phyloP scores from a whole-genome alignment of 2,888 invertebrate species.

The Diaphora mendica region DNA sequence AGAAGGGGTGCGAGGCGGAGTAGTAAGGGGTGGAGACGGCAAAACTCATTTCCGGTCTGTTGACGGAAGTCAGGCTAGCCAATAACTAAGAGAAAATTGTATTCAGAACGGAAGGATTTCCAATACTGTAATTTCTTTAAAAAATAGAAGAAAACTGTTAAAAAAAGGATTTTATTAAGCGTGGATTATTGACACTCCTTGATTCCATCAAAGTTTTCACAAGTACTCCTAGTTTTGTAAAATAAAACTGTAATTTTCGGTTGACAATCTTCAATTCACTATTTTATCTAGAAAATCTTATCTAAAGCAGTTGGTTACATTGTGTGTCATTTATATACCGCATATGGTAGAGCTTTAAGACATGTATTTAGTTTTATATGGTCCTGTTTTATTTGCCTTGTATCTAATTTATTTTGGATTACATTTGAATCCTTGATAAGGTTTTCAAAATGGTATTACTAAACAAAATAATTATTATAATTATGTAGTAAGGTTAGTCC shows the following conservation, averaged over 20 bases:
- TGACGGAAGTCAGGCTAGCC: slow-evolving; percentile 75
- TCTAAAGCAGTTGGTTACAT: slow-evolving; percentile 66
- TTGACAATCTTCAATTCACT: slow-evolving; percentile 52
- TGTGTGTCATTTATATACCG: slow-evolving; percentile 74
- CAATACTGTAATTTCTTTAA: slow-evolving; percentile 67
- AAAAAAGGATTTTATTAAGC: no score
- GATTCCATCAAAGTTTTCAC: slow-evolving; percentile 71
- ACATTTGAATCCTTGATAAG: slow-evolving; percentile 61
- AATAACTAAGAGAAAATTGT: slow-evolving; percentile 78
- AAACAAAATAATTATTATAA: slow-evolving; percentile 33
- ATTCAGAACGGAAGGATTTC: slow-evolving; percentile 71
- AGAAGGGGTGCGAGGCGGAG: slow-evolving; percentile 51
- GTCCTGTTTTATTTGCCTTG: slow-evolving; percentile 37
- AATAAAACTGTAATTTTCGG: slow-evolving; percentile 72
- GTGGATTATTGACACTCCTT: slow-evolving; percentile 58
- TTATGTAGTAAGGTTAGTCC: no score
- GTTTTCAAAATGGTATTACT: neutral
- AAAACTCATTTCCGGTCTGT: slow-evolving; percentile 83
- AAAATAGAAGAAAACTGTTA: neutral
- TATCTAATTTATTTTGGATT: slow-evolving; percentile 60
- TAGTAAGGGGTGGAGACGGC: slow-evolving; percentile 56
- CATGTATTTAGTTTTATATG: slow-evolving; percentile 65
- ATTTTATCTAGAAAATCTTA: slow-evolving; percentile 70
- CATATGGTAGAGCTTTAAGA: slow-evolving; percentile 67
- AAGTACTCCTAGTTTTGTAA: no score